Base-by-base conservation (phyloP, 1,140 invertebrate species). In the Rhyacophila brunnea region DNA sequence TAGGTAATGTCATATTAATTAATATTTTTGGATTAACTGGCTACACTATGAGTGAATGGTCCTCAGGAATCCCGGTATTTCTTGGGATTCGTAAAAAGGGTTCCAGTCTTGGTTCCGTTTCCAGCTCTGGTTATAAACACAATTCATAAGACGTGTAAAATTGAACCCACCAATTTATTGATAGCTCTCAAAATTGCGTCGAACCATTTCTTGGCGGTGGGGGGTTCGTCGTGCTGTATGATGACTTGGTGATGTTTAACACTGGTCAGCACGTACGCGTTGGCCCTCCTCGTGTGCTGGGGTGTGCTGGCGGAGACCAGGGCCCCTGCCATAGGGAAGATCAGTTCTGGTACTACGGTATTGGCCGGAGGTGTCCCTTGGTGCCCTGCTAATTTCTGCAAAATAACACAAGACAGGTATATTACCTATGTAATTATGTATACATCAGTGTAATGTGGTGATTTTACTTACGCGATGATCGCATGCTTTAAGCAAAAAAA, bases 151-250 rank as follows among this genome's bases (percentile, higher is more conserved):
- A 46, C 5, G 7, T n/a, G 14, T 15, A 38, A 11, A 6, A 35
- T 15, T 11, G 3, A 17, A 67, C 71, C 75, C 40, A 77, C 75
- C 65, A 74, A 65, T 64, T 71, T 71, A 51, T 72, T 71, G 50
- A 77, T 75, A 43, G 73, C 67, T 42, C 68, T 71, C 9, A 69
- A 67, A 38, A 78, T 74, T 2, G 49, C 49, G 32, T 67, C 67
- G 18, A 71, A 64, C 52, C 75, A 71, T 6, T 64, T 62, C 53
- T 67, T 69, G 15, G 73, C 71, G 19, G 66, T 66, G 0, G 68
- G 68, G 4, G 74, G 73, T 0, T 69, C 70, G 14, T 76, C 74
- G 40, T 78, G 74, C 3, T 76, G 71, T 0, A 78, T 65, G 10
- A 77, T 63, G 51, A 74, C 74, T 55, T 74, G 73, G 49, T 78